Conservation (phyloP, 92 coral and sea anemone species). For the Parazoanthus swiftii region DNA sequence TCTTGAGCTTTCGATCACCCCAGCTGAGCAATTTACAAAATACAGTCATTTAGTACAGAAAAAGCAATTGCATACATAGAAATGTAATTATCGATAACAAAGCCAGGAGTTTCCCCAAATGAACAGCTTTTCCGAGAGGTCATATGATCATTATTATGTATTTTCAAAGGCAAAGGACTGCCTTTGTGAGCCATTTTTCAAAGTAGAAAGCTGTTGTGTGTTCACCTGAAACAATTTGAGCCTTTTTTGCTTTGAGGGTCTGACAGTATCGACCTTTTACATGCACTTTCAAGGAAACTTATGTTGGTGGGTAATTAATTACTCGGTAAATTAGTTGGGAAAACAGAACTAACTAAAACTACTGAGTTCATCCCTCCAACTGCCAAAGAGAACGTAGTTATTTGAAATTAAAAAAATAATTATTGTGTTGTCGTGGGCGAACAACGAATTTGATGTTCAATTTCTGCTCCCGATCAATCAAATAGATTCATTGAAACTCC, state of each 20-base stretch:
- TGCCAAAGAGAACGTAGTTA: background rate
- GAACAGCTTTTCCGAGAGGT: background rate
- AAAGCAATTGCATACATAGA: background rate
- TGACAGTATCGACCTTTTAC: background rate
- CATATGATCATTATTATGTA: background rate
- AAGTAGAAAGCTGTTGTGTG: background rate
- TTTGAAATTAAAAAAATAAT: conserved; percentile 1
- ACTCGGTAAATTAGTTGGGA: background rate
- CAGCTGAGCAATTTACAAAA: background rate
- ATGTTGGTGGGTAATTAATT: background rate
- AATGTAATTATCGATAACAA: background rate
- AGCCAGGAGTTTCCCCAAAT: background rate
- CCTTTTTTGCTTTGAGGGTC: background rate
- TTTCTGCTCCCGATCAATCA: background rate
- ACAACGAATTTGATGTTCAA: background rate
- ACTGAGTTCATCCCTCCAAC: background rate
- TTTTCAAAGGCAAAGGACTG: background rate
- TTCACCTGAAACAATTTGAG: background rate
- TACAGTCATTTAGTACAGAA: too few relatives aligned
- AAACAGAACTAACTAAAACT: background rate
- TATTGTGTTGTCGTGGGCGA: background rate
- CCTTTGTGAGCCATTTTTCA: background rate
- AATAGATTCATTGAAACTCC: background rate
- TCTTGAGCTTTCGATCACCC: background rate
- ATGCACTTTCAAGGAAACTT: background rate